phyloP scores from a whole-genome alignment of 2,797 vertebrate species.

The Lutjanus campechanus region DNA sequence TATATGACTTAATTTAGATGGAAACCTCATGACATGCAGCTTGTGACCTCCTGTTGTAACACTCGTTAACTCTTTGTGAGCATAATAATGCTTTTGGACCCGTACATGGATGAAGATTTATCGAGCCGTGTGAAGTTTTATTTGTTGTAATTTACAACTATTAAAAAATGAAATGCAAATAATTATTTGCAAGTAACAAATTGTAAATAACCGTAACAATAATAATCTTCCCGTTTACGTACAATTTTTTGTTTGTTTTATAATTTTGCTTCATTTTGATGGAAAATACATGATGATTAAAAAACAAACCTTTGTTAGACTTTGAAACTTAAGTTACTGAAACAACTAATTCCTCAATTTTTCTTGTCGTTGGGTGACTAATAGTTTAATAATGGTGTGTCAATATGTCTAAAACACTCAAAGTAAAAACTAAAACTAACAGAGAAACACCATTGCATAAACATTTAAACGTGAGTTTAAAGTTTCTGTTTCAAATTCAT shows the following conservation, averaged over 20 bases:
- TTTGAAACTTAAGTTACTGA: not conserved
- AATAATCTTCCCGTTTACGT: not conserved
- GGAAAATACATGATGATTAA: not conserved
- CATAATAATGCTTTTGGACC: conserved; percentile 53
- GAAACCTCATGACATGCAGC: conserved; percentile 84
- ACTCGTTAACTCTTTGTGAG: conserved; percentile 68
- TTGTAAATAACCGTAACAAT: not conserved
- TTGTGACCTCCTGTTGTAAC: conserved; percentile 82
- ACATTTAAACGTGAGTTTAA: not conserved
- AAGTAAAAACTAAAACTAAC: not conserved
- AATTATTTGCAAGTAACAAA: not conserved
- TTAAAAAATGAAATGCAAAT: not conserved
- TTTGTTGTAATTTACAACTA: not conserved
- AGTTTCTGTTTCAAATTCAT: not conserved
- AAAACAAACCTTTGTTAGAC: not conserved
- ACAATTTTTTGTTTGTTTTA: not conserved
- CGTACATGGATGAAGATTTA: not conserved
- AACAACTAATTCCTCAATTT: not conserved
- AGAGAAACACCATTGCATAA: not conserved
- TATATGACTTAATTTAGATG: conserved; percentile 86
- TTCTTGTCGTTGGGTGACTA: not conserved
- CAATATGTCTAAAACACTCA: not conserved
- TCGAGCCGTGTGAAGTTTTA: not conserved
- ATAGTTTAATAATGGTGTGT: not conserved
- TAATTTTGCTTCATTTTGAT: not conserved